phyloP scores from a whole-genome alignment of 2,797 vertebrate genomes.

The Arrhamphus sclerolepis region DNA sequence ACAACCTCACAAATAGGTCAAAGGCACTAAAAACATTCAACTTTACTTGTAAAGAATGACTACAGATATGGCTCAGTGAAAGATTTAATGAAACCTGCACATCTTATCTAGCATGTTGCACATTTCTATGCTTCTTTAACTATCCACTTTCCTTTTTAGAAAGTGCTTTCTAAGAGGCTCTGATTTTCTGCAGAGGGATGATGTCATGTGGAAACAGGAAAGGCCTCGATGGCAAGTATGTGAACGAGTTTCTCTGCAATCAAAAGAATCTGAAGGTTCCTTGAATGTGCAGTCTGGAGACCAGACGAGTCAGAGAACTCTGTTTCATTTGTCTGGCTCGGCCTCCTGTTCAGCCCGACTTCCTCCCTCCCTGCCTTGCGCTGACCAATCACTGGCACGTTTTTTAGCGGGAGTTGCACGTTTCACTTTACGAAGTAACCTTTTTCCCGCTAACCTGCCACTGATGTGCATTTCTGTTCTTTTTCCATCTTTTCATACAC shows the following conservation, averaged over 20 bases:
- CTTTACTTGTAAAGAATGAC: no score
- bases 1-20: neutral
- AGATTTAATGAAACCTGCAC: no score
- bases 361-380: neutral
- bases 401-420: neutral
- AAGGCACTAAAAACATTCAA: no score
- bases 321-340: neutral
- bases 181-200: no score
- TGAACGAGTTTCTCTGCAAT: conserved; percentile 1
- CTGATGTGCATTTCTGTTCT: no score
- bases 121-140: no score
- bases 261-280: neutral
- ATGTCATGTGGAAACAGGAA: neutral
- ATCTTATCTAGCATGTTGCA: no score
- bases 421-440: neutral
- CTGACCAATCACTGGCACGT: neutral
- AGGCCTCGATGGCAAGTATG: neutral
- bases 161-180: no score
- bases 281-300: neutral
- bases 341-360: neutral
- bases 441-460: neutral
- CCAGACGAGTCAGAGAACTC: neutral
- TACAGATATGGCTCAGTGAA: no score
- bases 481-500: no score
- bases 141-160: no score